Conservation (phyloP, 2,888 invertebrate species). For the Arrhopalites spinosus region DNA sequence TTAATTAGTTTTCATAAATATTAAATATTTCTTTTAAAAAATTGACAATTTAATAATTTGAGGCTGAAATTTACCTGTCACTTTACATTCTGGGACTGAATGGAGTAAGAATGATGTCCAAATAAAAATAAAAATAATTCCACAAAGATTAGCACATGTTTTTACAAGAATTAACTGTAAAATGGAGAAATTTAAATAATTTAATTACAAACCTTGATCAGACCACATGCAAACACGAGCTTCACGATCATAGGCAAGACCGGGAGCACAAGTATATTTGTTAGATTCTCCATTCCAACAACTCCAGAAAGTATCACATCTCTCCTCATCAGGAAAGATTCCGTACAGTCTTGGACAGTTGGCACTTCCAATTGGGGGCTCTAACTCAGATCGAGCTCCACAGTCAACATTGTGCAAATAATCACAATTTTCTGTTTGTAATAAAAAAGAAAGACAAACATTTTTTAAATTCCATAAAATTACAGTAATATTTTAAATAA, state of each 20-base stretch:
- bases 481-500: no score
- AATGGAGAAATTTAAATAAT: no score
- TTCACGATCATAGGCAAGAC: constrained; percentile 90
- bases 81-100: constrained; percentile 89
- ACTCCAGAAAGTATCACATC: constrained; percentile 95
- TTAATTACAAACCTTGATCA: no score
- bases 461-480: no score
- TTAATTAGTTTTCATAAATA: background rate
- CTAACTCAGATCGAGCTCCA: constrained; percentile 82
- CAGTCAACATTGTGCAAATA: constrained; percentile 94
- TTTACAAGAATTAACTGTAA: no score
- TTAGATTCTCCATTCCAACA: constrained; percentile 96
- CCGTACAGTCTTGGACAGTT: constrained; percentile 88
- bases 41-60: background rate
- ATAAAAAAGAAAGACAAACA: no score
- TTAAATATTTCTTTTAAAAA: background rate
- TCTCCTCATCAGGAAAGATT: constrained; percentile 84
- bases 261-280: constrained; percentile 92
- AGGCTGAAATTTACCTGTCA: constrained; percentile 71
- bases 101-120: no score
- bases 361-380: constrained; percentile 80
- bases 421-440: constrained; percentile 90
- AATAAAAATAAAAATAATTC: no score
- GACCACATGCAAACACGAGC: constrained; percentile 96
- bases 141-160: no score